Base-by-base conservation (phyloP, 1,140 invertebrate species). In the Stegodyphus dumicola region DNA sequence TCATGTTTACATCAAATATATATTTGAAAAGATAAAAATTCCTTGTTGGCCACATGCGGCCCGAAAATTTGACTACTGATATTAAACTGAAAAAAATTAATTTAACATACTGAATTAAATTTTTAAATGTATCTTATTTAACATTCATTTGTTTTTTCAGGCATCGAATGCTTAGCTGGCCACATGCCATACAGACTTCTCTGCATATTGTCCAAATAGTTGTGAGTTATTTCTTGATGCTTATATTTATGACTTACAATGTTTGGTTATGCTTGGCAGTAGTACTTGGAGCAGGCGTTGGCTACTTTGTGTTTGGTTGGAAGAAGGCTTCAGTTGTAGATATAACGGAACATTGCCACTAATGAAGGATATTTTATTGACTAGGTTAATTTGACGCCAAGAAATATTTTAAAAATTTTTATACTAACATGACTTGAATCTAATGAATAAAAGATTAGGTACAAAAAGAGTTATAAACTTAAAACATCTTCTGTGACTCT, bases 211-310 rank as follows among this genome's bases (percentile, higher is more conserved):
- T 98, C 0, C 98, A 99, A 91, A 94, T 98, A 75, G 93, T 95
- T 5, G 90, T 98, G 52, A 96, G 96, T 18, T 99, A 99, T 91
- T 94, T 97, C 88, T 93, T 99, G 18, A 99, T 99, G 98, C 91
- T 99, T 90, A 95, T 99, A 83, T 98, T 99, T 91, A 99, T 99
- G 98, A 99, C 97, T 0, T 99, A 98, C 93, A 99, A 99, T 90
- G 94, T 96, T 18, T 99, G 96, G 95, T 92, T 99, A 18, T 98
- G 97, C 89, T 87, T 97, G 48, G 95, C 95, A 6, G 94, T 98
- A n/a, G 94, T 97, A 0, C 89, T 98, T 7, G 98, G 98, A 5
- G 94, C 96, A 15, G 96, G 94, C 1, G 91, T 95, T 11, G 97
- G 97, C 4, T 98, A 98, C 91, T 98, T 99, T 90, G 91, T 97